Conservation (phyloP, 2,797 vertebrate genomes). For the Sebastes umbrosus region DNA sequence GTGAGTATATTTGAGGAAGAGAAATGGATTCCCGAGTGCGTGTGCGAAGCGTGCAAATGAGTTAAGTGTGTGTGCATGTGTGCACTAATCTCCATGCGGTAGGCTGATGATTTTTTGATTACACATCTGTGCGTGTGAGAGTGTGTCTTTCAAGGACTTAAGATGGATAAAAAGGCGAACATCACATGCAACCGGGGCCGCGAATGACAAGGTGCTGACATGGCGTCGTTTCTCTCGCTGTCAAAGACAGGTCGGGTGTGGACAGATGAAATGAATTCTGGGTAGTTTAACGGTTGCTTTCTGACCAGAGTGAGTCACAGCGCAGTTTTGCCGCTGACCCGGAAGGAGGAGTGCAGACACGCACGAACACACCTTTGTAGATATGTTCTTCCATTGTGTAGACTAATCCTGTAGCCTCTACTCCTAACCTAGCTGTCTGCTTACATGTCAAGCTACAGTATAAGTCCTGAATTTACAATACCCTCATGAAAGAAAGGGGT, state of each 20-base stretch:
- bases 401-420: neutral
- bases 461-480: neutral
- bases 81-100: neutral
- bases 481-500: neutral
- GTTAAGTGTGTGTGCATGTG: neutral
- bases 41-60: neutral
- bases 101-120: slow-evolving; percentile 2
- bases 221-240: slow-evolving; percentile 9
- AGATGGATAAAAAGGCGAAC: slow-evolving; percentile 26
- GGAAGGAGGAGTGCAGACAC: neutral
- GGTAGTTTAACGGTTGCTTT: slow-evolving; percentile 3
- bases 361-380: neutral
- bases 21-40: slow-evolving; percentile 44
- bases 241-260: neutral
- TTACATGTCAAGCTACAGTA: neutral
- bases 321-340: neutral
- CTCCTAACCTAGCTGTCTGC: neutral
- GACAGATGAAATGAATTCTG: slow-evolving; percentile 14
- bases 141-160: slow-evolving; percentile 2
- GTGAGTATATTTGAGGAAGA: slow-evolving; percentile 55
- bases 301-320: neutral
- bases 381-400: neutral
- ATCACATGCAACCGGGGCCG: neutral
- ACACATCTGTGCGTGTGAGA: neutral
- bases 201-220: slow-evolving; percentile 30